These are phyloP conservation scores for Ophion ventricosus DNA, from an alignment of 2,888 invertebrate genomes.

Conservation along the genomic window DNA sequence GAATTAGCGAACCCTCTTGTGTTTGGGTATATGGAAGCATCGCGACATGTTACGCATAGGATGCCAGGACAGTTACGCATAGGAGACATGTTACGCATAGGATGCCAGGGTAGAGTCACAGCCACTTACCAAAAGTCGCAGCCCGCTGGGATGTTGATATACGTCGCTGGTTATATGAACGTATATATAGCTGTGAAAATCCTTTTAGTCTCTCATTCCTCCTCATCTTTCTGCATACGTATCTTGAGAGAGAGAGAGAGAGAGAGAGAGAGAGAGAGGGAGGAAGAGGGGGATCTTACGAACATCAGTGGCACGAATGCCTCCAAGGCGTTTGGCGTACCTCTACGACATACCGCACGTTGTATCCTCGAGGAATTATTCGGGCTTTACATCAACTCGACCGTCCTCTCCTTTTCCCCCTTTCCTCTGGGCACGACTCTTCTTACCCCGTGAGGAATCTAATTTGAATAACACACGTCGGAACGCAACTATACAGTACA, in stretches of 20 bases:
- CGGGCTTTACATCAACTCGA: slow-evolving; percentile 78
- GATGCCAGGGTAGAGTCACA: slow-evolving; percentile 56
- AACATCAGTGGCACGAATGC: slow-evolving; percentile 67
- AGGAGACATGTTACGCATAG: slow-evolving; percentile 32
- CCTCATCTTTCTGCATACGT: slow-evolving; percentile 50
- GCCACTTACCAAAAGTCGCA: slow-evolving; percentile 56
- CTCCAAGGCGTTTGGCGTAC: slow-evolving; percentile 67
- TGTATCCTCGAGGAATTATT: slow-evolving; percentile 74
- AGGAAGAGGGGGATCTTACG: slow-evolving; percentile 54
- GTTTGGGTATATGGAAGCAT: slow-evolving; percentile 30
- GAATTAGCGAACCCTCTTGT: slow-evolving; percentile 1
- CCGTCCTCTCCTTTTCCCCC: slow-evolving; percentile 61
- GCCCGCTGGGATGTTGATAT: slow-evolving; percentile 70
- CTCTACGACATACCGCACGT: slow-evolving; percentile 67
- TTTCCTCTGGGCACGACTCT: slow-evolving; percentile 58
- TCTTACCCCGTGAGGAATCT: slow-evolving; percentile 74
- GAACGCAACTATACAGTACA: slow-evolving; percentile 54
- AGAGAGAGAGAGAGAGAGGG: slow-evolving; percentile 25
- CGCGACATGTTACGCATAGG: slow-evolving; percentile 30
- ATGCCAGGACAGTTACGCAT: slow-evolving; percentile 50
- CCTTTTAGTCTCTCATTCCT: slow-evolving; percentile 52
- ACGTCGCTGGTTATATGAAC: slow-evolving; percentile 67
- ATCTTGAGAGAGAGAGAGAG: slow-evolving; percentile 41
- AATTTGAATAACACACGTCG: slow-evolving; percentile 78
- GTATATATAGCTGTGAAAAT: slow-evolving; percentile 50